phyloP scores from a whole-genome alignment of 2,888 invertebrate genomes.

The Melitaea athalia region DNA sequence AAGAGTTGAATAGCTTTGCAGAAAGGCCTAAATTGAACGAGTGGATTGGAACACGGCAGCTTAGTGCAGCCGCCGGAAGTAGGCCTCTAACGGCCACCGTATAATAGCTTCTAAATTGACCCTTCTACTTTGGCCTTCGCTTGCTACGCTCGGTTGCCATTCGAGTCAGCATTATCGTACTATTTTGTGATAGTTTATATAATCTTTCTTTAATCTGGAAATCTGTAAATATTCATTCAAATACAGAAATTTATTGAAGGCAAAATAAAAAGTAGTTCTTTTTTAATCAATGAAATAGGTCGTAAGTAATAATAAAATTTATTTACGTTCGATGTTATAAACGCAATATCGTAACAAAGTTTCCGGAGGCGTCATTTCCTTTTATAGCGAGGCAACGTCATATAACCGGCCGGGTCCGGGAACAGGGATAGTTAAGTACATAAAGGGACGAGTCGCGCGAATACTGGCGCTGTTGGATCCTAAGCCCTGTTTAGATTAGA shows the following conservation, averaged over 20 bases:
- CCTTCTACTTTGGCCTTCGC: slow-evolving; percentile 54
- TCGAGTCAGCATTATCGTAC: slow-evolving; percentile 54
- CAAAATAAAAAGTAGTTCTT: background rate
- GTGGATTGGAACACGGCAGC: slow-evolving; percentile 74
- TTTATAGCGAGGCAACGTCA: slow-evolving; percentile 73
- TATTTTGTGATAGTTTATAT: slow-evolving; percentile 39
- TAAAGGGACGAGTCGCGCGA: slow-evolving; percentile 79
- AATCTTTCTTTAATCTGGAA: slow-evolving; percentile 2
- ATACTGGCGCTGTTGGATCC: slow-evolving; percentile 79
- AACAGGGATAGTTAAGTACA: slow-evolving; percentile 75
- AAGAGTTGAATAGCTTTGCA: slow-evolving; percentile 64
- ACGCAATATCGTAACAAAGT: slow-evolving; percentile 68
- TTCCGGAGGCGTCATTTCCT: slow-evolving; percentile 74
- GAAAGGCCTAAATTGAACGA: slow-evolving; percentile 76
- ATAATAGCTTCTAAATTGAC: slow-evolving; percentile 80
- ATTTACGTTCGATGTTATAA: slow-evolving; percentile 43
- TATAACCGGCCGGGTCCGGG: slow-evolving; percentile 60
- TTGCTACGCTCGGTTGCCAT: slow-evolving; percentile 46
- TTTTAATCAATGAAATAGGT: slow-evolving; percentile 4
- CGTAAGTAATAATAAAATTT: slow-evolving; percentile 7
- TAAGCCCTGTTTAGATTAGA: slow-evolving; percentile 82
- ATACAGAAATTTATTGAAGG: background rate
- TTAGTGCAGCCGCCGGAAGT: slow-evolving; percentile 81
- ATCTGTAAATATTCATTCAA: background rate
- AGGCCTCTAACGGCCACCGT: slow-evolving; percentile 78